Evolutionary conservation across 2,113 vertebrate species (phyloP).

Genomic region (Ceuthmochares aereus): DNA sequence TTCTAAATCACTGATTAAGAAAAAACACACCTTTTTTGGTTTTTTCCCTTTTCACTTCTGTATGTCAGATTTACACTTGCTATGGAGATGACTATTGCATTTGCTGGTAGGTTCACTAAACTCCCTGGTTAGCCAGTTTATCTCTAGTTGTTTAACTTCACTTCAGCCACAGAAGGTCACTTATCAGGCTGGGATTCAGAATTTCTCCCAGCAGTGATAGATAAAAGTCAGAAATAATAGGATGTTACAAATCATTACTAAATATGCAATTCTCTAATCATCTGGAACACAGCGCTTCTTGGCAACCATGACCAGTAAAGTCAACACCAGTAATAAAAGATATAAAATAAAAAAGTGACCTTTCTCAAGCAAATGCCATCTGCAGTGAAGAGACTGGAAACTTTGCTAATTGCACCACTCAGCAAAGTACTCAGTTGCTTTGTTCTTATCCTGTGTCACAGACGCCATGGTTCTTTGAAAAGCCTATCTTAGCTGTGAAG

Average conservation of each 20-base stretch:
- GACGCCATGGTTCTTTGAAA: background rate
- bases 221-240: background rate
- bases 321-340: background rate
- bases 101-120: background rate
- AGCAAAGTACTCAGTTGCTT: background rate
- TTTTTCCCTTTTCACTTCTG: background rate
- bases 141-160: background rate
- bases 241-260: background rate
- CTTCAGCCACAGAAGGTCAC: background rate
- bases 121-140: background rate
- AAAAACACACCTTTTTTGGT: background rate
- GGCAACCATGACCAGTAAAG: background rate
- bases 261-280: background rate
- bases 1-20: background rate
- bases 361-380: background rate
- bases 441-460: background rate
- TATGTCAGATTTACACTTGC: background rate
- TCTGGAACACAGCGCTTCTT: background rate
- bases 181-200: background rate
- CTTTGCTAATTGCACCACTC: background rate
- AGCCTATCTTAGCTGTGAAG: background rate
- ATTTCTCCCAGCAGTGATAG: background rate
- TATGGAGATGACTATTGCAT: background rate
- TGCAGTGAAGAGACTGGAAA: background rate
- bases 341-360: background rate